A percentile compares a stretch with the other conserved stretches of the same genome.
phyloP scores from a whole-genome alignment of 2,113 vertebrate genomes.

The Archocentrus centrarchus region DNA sequence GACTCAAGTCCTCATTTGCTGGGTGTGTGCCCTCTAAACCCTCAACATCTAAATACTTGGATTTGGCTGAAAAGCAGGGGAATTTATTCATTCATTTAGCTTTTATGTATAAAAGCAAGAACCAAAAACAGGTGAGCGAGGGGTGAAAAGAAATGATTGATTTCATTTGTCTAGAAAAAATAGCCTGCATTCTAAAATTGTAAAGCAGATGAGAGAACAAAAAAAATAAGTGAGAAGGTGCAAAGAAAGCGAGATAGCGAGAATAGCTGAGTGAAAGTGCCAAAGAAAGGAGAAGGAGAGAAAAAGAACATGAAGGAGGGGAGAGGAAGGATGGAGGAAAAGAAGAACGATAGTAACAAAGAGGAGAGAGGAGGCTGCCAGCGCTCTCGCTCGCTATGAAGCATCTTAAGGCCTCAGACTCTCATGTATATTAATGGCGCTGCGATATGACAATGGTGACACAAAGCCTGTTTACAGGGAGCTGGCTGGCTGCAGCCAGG shows the following conservation, averaged over 20 bases:
- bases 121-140: not conserved
- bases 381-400: conserved; percentile 61
- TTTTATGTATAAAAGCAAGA: not conserved
- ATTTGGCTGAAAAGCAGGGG: not conserved
- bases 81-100: not conserved
- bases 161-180: conserved; percentile 2
- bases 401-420: conserved; percentile 79
- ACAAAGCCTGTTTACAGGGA: conserved; percentile 82
- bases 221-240: not conserved
- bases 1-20: not conserved
- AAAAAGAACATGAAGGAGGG: conserved; percentile 25
- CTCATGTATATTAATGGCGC: conserved; percentile 83
- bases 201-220: not conserved
- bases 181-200: not conserved
- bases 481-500: conserved; percentile 73
- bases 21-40: not conserved
- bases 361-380: conserved; percentile 54
- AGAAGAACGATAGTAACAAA: conserved; percentile 55
- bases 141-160: not conserved
- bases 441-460: conserved; percentile 82
- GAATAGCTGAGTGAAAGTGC: conserved; percentile 21
- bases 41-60: not conserved
- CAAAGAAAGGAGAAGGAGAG: conserved; percentile 20
- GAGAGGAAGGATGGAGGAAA: conserved; percentile 30
- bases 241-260: conserved; percentile 23